A percentile compares a stretch with the other conserved stretches of the same genome.
phyloP scores from a whole-genome alignment of 2,113 vertebrate species.

The Rynchops niger region DNA sequence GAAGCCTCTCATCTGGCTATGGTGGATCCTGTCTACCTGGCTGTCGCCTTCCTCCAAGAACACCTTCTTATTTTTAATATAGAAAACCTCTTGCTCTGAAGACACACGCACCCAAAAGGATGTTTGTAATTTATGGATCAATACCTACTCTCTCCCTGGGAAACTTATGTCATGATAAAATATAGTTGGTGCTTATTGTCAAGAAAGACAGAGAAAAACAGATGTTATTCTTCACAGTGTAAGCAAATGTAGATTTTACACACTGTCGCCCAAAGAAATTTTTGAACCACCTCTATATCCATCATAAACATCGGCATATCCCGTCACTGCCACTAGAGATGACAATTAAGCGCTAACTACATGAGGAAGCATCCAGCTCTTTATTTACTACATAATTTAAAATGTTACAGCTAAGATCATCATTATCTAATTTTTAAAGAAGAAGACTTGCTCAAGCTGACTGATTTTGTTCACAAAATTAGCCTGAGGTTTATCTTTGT shows the following conservation, averaged over 20 bases:
- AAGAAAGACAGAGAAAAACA: constrained; percentile 12
- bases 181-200: neutral
- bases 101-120: neutral
- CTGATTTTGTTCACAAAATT: constrained; percentile 15
- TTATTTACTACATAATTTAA: constrained; percentile 49
- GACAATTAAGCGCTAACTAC: constrained; percentile 49
- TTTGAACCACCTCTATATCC: constrained; percentile 37
- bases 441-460: neutral
- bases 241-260: constrained; percentile 57
- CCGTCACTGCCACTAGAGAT: neutral
- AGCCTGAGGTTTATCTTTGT: constrained; percentile 28
- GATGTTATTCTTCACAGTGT: neutral
- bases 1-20: neutral
- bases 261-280: constrained; percentile 33
- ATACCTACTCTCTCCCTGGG: neutral
- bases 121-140: neutral
- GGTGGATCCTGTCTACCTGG: neutral
- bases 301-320: constrained; percentile 8
- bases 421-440: constrained; percentile 32
- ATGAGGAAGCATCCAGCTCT: constrained; percentile 17
- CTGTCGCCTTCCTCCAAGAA: neutral
- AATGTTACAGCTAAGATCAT: constrained; percentile 13
- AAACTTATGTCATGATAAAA: constrained; percentile 27
- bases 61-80: neutral
- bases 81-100: neutral